Percentiles rank a stretch among this genome's conserved stretches.
Evolutionary conservation across 2,888 invertebrate species (phyloP).

Genomic region (Perizoma flavofasciatum): DNA sequence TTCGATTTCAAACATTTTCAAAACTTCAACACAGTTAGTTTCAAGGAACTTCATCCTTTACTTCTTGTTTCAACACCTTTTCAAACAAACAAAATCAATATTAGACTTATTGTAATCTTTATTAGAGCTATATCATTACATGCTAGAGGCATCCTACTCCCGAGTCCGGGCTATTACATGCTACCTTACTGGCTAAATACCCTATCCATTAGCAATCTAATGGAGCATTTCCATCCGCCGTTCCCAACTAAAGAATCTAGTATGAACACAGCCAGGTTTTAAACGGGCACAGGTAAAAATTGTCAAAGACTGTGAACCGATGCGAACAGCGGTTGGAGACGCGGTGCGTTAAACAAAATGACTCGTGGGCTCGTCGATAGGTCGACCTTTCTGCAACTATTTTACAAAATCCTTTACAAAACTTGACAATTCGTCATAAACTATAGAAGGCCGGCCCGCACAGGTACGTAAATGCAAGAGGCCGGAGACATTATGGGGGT

Average conservation of each 20-base stretch:
- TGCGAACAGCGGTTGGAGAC: constrained; percentile 16
- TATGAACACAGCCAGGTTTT: constrained; percentile 6
- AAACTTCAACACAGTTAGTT: constrained; percentile 83
- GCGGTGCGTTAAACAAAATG: constrained; percentile 32
- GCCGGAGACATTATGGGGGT: constrained; percentile 63
- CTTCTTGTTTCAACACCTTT: constrained; percentile 93
- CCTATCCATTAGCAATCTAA: constrained; percentile 58
- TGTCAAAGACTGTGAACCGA: not conserved
- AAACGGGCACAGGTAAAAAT: constrained; percentile 1
- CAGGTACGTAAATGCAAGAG: constrained; percentile 67
- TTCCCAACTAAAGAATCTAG: not conserved
- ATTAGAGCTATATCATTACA: constrained; percentile 74
- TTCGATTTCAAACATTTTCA: constrained; percentile 80
- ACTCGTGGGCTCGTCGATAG: constrained; percentile 41
- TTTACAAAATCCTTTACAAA: constrained; percentile 40
- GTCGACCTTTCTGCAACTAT: constrained; percentile 35
- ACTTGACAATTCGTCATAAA: constrained; percentile 39
- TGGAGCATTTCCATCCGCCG: constrained; percentile 19
- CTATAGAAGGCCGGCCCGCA: constrained; percentile 34
- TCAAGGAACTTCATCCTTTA: constrained; percentile 90
- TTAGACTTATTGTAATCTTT: constrained; percentile 84
- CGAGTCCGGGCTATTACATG: constrained; percentile 58
- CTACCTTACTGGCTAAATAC: constrained; percentile 70
- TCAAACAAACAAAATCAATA: constrained; percentile 91
- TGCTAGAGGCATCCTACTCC: constrained; percentile 69